Conservation (phyloP, 2,888 invertebrate genomes). For the Diplazon laetatorius region DNA sequence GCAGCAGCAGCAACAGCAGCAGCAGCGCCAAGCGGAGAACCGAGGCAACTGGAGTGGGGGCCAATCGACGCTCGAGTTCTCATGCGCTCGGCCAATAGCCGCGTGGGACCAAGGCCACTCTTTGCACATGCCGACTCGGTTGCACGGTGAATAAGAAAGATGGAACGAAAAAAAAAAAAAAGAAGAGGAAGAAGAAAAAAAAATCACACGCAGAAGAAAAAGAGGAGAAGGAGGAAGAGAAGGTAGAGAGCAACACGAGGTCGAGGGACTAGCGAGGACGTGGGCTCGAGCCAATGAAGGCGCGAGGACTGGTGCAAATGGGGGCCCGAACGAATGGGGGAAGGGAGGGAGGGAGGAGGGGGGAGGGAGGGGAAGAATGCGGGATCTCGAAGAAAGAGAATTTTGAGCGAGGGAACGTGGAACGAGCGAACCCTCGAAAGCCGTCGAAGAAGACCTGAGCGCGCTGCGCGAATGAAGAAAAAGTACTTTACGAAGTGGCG, state of each 20-base stretch:
- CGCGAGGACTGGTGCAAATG: conserved; percentile 32
- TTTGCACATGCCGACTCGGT: conserved; percentile 72
- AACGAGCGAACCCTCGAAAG: conserved; percentile 22
- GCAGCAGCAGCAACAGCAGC: conserved; percentile 35
- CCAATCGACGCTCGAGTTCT: conserved; percentile 72
- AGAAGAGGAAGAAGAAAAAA: conserved; percentile 27
- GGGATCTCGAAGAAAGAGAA: conserved; percentile 23
- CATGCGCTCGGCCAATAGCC: conserved; percentile 78
- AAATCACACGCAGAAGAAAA: conserved; percentile 35
- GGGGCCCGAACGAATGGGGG: conserved; percentile 35
- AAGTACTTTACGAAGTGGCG: background rate
- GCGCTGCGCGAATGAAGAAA: background rate
- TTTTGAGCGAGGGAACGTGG: conserved; percentile 27
- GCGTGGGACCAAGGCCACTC: conserved; percentile 79
- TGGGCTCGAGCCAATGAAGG: conserved; percentile 52
- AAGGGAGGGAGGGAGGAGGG: conserved; percentile 16
- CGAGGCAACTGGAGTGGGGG: conserved; percentile 47
- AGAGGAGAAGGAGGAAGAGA: conserved; percentile 20
- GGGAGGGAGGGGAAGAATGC: background rate
- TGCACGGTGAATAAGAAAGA: conserved; percentile 56
- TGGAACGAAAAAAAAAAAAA: conserved; percentile 43
- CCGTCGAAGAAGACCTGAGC: background rate
- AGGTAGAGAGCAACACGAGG: conserved; percentile 48
- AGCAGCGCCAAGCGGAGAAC: conserved; percentile 16
- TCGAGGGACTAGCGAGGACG: conserved; percentile 47